Evolutionary conservation across 2,113 vertebrate species (phyloP).

Genomic region (Corvus hawaiiensis): DNA sequence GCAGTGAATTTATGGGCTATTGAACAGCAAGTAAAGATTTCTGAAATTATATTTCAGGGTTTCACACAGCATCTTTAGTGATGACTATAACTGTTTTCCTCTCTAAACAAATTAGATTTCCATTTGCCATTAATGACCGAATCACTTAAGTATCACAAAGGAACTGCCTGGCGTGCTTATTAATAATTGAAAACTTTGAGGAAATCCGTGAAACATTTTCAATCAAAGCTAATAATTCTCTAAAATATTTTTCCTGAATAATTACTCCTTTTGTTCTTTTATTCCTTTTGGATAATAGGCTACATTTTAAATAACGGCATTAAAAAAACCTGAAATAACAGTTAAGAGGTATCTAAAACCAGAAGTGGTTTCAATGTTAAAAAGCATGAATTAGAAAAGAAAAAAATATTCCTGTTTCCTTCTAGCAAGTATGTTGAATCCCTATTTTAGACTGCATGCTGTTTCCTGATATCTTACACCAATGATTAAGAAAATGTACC

Average conservation of each 20-base stretch:
- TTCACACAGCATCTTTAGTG: background rate
- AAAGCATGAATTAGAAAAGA: background rate
- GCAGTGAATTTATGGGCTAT: background rate
- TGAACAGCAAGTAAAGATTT: background rate
- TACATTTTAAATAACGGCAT: background rate
- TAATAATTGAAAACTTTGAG: constrained; percentile 39
- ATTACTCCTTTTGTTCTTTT: background rate
- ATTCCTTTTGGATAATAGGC: background rate
- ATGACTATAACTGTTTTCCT: background rate
- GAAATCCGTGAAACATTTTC: background rate
- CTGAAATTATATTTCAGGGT: background rate
- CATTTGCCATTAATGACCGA: constrained; percentile 44
- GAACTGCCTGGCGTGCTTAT: background rate
- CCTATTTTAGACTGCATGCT: background rate
- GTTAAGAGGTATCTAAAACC: background rate
- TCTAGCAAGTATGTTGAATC: background rate
- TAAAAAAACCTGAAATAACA: background rate
- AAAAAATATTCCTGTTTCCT: background rate
- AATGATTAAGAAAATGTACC: background rate
- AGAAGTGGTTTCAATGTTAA: background rate
- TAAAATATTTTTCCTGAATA: background rate
- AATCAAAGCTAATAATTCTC: background rate
- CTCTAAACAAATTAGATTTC: constrained; percentile 5
- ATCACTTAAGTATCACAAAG: constrained; percentile 20
- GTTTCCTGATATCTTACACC: background rate